These are phyloP conservation scores for Tetramorium simillimum DNA, from an alignment of 1,140 invertebrate genomes.

Conservation along the genomic window DNA sequence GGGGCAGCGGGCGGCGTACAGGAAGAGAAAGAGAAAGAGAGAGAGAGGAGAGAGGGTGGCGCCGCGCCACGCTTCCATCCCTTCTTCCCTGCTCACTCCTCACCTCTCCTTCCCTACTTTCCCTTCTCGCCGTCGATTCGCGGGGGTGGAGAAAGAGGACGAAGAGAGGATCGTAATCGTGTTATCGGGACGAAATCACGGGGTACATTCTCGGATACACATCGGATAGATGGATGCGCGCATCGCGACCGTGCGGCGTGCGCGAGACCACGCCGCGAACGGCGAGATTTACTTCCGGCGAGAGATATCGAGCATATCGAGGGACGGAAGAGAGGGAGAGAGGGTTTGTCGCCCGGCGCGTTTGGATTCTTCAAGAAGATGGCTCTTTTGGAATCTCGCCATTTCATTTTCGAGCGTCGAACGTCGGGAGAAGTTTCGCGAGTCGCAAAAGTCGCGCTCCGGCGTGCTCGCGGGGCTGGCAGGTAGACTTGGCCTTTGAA, in stretches of 20 bases:
- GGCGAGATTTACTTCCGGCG: constrained; percentile 12
- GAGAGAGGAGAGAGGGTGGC: constrained; percentile 58
- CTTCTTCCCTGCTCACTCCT: background rate
- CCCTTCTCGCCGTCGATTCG: constrained; percentile 49
- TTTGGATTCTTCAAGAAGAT: background rate
- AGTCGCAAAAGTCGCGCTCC: background rate
- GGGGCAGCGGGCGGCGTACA: constrained; percentile 52
- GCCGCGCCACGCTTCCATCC: constrained; percentile 62
- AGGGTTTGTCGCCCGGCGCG: background rate
- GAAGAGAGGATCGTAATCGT: constrained; percentile 78
- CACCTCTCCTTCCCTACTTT: constrained; percentile 24
- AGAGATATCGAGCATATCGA: no score
- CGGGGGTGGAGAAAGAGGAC: constrained; percentile 67
- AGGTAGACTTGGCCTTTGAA: constrained; percentile 3
- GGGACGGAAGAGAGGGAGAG: background rate
- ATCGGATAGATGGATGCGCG: constrained; percentile 56
- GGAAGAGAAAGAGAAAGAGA: constrained; percentile 41
- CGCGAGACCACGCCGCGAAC: constrained; percentile 23
- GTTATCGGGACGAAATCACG: constrained; percentile 84
- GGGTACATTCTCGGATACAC: constrained; percentile 82
- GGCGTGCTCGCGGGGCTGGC: background rate
- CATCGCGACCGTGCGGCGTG: background rate
- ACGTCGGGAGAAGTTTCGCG: no score
- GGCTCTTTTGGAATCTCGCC: background rate
- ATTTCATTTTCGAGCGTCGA: background rate